Evolutionary conservation across 2,888 invertebrate species (phyloP), one percentile per base, ranked within the genome.

Genomic region (Drosophila kuntzei): DNA sequence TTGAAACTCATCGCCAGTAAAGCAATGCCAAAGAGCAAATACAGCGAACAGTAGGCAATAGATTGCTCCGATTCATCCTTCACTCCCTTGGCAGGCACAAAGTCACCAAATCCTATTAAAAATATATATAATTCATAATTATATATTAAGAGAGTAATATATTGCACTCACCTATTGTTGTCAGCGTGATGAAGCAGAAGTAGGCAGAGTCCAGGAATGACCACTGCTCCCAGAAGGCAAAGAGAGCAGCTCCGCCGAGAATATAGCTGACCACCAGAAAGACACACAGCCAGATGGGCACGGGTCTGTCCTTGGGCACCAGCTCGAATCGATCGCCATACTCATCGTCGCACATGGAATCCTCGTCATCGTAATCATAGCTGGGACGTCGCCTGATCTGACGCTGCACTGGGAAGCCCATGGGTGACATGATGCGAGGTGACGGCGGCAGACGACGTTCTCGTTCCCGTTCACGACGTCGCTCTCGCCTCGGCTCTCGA

Each of bases 1-100:
- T 98, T 98, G 93, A 98, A 98, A 87, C 97, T 97, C 98, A 98
- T 99, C 27, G 98, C 98, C 75, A 98, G 93, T 46, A 98, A 93
- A 0, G 98, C 97, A 89, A 98, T 98, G 7, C 98, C 98, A 91
- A 98, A 98, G 43, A 99, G 94, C 72, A 99, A 93, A 93, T 99
- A 99, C 60, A 98, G 93, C 0, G 98, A 98, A 89, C 98, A 98
- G 57, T 98, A 94, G 0, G 98, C 98, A 71, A 98, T 94, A 3
- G 93, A 92, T 55, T 92, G 90, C 60, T 90, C 71, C 0, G 92
- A 91, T 67, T 92, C 91, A 51, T 91, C 92, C 71, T 92, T 91
- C 5, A 91, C 91, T 2, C 92, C 92, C 71, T 96, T 96, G 0
- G 97, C 97, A 0, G 98, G 98, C 8, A 98, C 98, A 89, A 97